phyloP scores from a whole-genome alignment of 2,888 invertebrate species.

The Campoletis raptor region DNA sequence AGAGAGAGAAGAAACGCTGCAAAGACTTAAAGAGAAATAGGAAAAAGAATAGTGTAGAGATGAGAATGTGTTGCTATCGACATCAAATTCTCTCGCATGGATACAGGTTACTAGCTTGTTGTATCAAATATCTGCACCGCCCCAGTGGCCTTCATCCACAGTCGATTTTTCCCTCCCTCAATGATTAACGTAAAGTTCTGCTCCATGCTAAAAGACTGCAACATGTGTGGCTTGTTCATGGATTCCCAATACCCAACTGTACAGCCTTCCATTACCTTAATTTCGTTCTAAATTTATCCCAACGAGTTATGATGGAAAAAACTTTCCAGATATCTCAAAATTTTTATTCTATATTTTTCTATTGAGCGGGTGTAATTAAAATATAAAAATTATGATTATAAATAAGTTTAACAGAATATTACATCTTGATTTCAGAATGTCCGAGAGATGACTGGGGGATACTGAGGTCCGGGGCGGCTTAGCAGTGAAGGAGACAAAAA shows the following conservation, averaged over 20 bases:
- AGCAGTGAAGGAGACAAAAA: slow-evolving; percentile 54
- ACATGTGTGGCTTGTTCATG: too few relatives aligned
- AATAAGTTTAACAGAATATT: neutral
- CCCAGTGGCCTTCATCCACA: slow-evolving; percentile 34
- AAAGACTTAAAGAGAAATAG: neutral
- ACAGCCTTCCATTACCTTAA: neutral
- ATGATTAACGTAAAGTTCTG: neutral
- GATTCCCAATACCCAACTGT: too few relatives aligned
- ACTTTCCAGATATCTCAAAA: neutral
- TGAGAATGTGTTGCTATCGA: slow-evolving; percentile 51
- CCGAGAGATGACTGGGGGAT: slow-evolving; percentile 75
- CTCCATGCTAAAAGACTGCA: too few relatives aligned
- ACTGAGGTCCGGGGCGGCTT: slow-evolving; percentile 68
- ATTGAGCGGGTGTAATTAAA: neutral
- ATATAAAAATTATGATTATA: neutral
- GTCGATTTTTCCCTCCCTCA: slow-evolving; percentile 31
- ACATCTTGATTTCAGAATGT: slow-evolving; percentile 73
- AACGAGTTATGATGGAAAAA: neutral
- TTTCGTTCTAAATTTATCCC: neutral
- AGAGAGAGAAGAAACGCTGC: neutral
- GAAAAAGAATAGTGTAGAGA: neutral
- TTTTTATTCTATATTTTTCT: neutral
- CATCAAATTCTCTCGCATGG: slow-evolving; percentile 39
- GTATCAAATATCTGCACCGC: slow-evolving; percentile 38
- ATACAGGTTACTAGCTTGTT: slow-evolving; percentile 24